A percentile compares a stretch with the other conserved stretches of the same genome.
These are phyloP conservation scores for Atrina japonica DNA, from an alignment of 2,888 invertebrate species.

Conservation along the genomic window DNA sequence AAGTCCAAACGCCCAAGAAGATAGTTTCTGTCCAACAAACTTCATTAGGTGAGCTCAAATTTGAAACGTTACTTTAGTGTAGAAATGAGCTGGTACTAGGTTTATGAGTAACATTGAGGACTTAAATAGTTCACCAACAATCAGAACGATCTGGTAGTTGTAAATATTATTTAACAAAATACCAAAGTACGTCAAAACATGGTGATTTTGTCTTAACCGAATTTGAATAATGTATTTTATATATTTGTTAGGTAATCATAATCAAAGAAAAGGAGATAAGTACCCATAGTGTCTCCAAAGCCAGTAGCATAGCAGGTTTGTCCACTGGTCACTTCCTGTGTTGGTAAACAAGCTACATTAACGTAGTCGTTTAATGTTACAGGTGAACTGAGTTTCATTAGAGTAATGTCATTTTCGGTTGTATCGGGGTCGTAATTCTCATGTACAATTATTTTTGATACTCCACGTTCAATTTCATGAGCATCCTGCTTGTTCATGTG, in stretches of 20 bases:
- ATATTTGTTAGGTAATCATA: background rate
- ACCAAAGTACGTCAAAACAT: background rate
- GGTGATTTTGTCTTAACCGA: background rate
- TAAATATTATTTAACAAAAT: background rate
- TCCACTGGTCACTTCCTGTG: conserved; percentile 33
- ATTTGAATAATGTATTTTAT: background rate
- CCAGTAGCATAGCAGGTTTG: conserved; percentile 66
- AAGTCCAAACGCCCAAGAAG: too few relatives aligned
- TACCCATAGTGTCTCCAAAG: conserved; percentile 62
- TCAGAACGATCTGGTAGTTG: background rate
- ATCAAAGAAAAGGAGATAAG: background rate
- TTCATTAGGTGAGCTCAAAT: too few relatives aligned
- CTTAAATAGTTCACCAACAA: too few relatives aligned
- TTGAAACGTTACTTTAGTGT: too few relatives aligned
- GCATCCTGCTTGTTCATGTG: conserved; percentile 46
- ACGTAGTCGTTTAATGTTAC: conserved; percentile 57
- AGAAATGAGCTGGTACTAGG: too few relatives aligned
- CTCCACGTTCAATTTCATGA: conserved; percentile 44
- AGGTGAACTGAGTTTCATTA: conserved; percentile 62
- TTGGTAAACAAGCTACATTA: conserved; percentile 62
- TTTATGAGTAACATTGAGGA: too few relatives aligned
- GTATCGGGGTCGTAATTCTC: conserved; percentile 55
- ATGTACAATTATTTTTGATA: conserved; percentile 54
- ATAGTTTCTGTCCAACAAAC: too few relatives aligned
- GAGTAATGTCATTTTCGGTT: conserved; percentile 67